Evolutionary conservation across 2,888 invertebrate species (phyloP), one percentile per base, ranked within the genome.

Genomic region (Nemurella pictetii): DNA sequence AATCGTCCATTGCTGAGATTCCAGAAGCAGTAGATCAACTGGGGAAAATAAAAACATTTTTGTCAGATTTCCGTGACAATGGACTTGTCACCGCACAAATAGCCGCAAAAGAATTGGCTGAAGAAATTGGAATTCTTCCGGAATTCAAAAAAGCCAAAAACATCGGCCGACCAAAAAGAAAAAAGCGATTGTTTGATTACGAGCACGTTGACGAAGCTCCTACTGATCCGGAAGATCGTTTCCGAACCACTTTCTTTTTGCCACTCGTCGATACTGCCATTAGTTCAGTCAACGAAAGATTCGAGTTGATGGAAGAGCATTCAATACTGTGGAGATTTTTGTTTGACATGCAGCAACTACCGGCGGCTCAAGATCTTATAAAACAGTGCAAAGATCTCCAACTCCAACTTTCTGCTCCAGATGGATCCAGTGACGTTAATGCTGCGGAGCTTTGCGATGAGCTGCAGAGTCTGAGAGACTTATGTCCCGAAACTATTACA

Each of bases 401-500:
- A 4, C 26, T 27, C 5, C 27, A 25, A 5, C 77, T 77, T 3
- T 5, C 77, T 26, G 77, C 28, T 27, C 27, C 27, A 7, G 77
- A 77, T 28, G 77, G n/a, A n/a, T 77, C 80, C n/a, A 80, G 29
- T 80, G 80, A 80, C n/a, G 15, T 80, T 28, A 28, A 80, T 30
- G 80, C 30, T n/a, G 9, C 7, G 20, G 80, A 80, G 32, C 80
- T 80, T 29, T 30, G 28, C 15, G 30, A 80, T n/a, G 80, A 80
- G 30, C 32, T 80, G n/a, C 30, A n/a, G n/a, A 30, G 32, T 30
- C 30, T 80, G 30, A 80, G 20, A 80, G 32, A 30, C 28, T 27
- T 77, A 27, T 77, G 77, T 26, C 77, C 77, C 26, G 28, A 77
- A 77, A 77, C 25, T 28, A 77, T 26, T 25, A 26, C 26, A 77